phyloP scores from a whole-genome alignment of 2,888 invertebrate species.

The Temnothorax unifasciatus region DNA sequence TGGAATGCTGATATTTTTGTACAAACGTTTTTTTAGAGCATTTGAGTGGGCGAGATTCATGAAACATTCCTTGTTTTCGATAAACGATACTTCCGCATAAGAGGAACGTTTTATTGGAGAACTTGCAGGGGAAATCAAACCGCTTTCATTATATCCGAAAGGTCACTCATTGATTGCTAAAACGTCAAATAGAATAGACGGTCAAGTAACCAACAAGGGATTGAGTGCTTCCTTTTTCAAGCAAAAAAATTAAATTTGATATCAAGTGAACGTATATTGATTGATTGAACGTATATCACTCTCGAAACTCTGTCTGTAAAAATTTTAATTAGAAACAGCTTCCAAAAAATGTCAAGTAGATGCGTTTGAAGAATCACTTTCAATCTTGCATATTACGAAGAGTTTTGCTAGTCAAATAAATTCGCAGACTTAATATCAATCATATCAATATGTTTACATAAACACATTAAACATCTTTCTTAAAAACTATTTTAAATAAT shows the following conservation, averaged over 20 bases:
- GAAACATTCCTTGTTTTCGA: slow-evolving; percentile 43
- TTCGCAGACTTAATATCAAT: not conserved
- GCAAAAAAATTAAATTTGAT: slow-evolving; percentile 33
- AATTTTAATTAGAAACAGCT: slow-evolving; percentile 12
- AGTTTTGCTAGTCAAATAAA: not conserved
- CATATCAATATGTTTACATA: not conserved
- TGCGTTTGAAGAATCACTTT: not conserved
- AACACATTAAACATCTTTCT: not conserved
- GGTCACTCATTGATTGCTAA: slow-evolving; percentile 51
- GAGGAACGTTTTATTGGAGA: slow-evolving; percentile 48
- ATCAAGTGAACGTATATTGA: slow-evolving; percentile 28
- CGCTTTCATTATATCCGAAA: slow-evolving; percentile 43
- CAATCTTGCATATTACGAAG: not conserved
- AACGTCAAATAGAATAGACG: slow-evolving; percentile 47
- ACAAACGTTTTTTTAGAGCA: slow-evolving; percentile 15
- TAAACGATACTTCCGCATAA: slow-evolving; percentile 49
- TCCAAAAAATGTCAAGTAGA: not conserved
- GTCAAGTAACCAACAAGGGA: slow-evolving; percentile 16
- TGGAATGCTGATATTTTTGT: slow-evolving; percentile 28
- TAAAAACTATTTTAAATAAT: not conserved
- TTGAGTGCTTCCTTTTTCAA: slow-evolving; percentile 22
- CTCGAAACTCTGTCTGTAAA: not conserved
- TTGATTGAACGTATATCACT: not conserved
- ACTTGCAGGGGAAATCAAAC: slow-evolving; percentile 29
- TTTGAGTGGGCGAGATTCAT: slow-evolving; percentile 12